Percentiles rank a stretch among this genome's conserved stretches.
Conservation (phyloP, 2,888 invertebrate genomes). For the Pollenia angustigena region DNA sequence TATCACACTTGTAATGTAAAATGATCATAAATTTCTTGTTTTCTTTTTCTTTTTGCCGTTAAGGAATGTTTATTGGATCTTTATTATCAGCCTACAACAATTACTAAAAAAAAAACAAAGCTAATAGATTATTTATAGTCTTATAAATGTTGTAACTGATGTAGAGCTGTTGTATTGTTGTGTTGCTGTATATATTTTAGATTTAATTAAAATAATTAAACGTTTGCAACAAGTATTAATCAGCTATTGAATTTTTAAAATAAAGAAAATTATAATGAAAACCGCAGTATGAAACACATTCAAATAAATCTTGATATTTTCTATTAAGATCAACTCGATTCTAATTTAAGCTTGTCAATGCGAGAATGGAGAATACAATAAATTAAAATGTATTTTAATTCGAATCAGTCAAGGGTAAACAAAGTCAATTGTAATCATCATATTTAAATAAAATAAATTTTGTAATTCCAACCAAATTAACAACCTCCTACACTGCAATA, state of each 20-base stretch:
- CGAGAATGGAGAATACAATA: neutral
- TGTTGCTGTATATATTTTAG: neutral
- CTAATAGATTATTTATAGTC: neutral
- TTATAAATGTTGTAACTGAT: neutral
- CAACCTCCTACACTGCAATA: constrained; percentile 41
- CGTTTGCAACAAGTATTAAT: constrained; percentile 15
- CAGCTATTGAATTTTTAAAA: constrained; percentile 33
- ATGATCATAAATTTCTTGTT: constrained; percentile 11
- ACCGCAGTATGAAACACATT: constrained; percentile 24
- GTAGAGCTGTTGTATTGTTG: neutral
- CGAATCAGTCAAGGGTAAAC: constrained; percentile 61
- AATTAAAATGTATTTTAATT: constrained; percentile 36
- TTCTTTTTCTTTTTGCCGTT: neutral
- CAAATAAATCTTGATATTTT: neutral
- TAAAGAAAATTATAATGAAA: constrained; percentile 33
- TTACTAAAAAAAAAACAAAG: constrained; percentile 4
- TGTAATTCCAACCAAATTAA: neutral
- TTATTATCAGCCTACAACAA: constrained; percentile 59
- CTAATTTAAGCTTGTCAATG: neutral
- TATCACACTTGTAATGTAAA: constrained; percentile 36
- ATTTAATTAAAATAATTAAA: constrained; percentile 41
- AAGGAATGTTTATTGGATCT: constrained; percentile 49
- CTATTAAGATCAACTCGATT: neutral
- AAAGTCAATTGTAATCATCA: constrained; percentile 62
- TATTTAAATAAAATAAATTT: constrained; percentile 33